Conservation (phyloP, 2,888 invertebrate species). For the Hydraecia micacea region DNA sequence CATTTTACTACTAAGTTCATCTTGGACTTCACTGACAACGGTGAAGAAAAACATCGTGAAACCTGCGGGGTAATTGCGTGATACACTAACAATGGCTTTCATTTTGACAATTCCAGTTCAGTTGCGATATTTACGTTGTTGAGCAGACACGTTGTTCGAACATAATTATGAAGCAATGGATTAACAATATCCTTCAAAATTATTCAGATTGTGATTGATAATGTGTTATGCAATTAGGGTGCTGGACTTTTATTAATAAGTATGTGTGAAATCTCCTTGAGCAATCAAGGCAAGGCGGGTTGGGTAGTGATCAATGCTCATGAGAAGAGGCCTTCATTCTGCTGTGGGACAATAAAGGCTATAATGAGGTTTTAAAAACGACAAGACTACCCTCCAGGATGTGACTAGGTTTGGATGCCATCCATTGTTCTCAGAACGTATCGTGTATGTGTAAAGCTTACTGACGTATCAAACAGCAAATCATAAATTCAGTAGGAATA, state of each 20-base stretch:
- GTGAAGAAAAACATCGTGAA: not conserved
- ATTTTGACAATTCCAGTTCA: no score
- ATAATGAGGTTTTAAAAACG: not conserved
- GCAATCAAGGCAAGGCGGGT: not conserved
- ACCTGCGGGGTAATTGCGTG: no score
- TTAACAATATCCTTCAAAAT: no score
- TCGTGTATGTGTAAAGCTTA: not conserved
- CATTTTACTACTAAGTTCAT: not conserved
- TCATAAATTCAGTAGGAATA: not conserved
- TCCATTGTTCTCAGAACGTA: not conserved
- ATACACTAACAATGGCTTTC: no score
- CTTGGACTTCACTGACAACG: not conserved
- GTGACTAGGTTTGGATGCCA: not conserved
- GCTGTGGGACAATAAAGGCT: not conserved
- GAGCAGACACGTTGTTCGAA: no score
- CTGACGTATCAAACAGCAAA: not conserved
- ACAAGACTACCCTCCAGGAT: not conserved
- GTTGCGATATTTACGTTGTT: no score
- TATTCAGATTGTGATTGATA: no score
- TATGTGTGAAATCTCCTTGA: not conserved
- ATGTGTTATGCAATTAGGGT: no score
- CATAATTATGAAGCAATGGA: no score
- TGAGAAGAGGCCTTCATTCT: not conserved
- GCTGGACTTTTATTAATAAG: not conserved
- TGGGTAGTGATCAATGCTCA: not conserved